A percentile compares a stretch with the other conserved stretches of the same genome.
These are phyloP conservation scores for Lineus longissimus DNA, from an alignment of 1,140 invertebrate species.

Conservation along the genomic window DNA sequence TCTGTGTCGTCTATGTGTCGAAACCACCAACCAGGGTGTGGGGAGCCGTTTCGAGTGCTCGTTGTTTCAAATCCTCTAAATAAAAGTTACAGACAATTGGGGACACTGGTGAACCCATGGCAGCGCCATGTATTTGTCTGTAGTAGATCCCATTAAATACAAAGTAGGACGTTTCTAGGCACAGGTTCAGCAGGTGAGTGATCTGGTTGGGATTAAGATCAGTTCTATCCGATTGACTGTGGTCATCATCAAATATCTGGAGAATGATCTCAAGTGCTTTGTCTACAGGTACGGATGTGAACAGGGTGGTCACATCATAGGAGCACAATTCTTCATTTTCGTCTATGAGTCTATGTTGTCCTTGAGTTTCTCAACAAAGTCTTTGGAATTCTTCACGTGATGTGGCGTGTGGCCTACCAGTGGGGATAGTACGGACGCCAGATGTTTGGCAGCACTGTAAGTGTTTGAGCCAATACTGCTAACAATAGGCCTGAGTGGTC, in stretches of 20 bases:
- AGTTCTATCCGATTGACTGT: background rate
- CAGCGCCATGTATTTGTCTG: background rate
- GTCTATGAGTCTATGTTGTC: background rate
- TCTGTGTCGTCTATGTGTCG: background rate
- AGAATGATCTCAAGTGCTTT: background rate
- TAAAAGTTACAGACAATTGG: background rate
- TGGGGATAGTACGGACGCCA: background rate
- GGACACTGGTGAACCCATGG: background rate
- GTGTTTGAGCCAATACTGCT: background rate
- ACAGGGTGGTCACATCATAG: background rate
- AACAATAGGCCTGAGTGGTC: background rate
- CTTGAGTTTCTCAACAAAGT: background rate
- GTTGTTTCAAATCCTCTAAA: background rate
- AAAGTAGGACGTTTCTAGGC: background rate
- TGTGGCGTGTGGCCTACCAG: background rate
- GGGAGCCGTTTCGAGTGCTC: background rate
- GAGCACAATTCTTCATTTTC: background rate
- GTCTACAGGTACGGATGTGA: background rate
- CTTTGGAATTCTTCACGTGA: background rate
- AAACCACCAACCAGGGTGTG: background rate
- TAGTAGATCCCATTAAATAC: background rate
- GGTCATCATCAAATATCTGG: background rate
- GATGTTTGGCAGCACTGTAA: background rate
- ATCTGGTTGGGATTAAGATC: background rate
- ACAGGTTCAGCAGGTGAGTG: background rate